Conservation (phyloP, 2,113 vertebrate species). For the human region DNA sequence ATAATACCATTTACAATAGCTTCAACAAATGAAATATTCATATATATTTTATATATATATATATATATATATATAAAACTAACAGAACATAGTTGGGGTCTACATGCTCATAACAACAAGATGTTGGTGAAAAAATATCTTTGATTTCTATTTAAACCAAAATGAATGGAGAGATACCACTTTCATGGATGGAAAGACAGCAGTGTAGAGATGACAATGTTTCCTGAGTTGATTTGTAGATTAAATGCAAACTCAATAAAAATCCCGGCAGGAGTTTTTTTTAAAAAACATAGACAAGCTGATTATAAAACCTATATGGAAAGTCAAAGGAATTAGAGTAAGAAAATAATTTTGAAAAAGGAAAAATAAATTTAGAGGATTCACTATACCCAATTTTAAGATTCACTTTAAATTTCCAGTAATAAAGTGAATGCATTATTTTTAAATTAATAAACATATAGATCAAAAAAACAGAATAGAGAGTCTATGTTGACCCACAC, state of each 20-base stretch:
- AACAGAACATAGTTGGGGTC: neutral
- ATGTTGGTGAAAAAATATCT: neutral
- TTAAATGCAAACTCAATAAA: neutral
- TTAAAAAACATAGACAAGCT: neutral
- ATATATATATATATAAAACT: no score
- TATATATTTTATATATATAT: neutral
- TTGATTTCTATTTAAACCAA: neutral
- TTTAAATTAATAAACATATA: no score
- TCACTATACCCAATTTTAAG: neutral
- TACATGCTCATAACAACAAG: neutral
- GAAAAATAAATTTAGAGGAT: neutral
- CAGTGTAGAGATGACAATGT: neutral
- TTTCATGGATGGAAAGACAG: neutral
- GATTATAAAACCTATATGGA: neutral
- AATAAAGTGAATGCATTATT: neutral
- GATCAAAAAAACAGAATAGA: neutral
- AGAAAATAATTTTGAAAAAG: neutral
- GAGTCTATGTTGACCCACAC: neutral
- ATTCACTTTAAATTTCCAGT: neutral
- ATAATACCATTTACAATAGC: neutral
- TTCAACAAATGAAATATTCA: neutral
- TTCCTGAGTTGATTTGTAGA: neutral
- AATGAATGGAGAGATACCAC: neutral
- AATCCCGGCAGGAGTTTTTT: neutral
- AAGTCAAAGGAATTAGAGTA: neutral